phyloP scores from a whole-genome alignment of 1,140 invertebrate species.

The Drosophila prosaltans region DNA sequence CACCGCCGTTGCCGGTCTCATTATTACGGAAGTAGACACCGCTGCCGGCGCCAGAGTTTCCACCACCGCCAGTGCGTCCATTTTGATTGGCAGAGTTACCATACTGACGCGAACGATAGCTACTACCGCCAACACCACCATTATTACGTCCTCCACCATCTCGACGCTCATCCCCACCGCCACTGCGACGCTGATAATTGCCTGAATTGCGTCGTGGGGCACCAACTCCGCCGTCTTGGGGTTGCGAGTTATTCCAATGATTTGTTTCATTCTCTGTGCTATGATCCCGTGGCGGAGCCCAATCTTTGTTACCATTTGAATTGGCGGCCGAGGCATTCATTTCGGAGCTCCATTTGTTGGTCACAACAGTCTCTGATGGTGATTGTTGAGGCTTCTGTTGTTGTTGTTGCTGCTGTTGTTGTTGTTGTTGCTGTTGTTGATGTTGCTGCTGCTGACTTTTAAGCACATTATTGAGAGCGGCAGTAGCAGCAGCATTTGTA shows the following conservation, averaged over 20 bases:
- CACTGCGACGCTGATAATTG: constrained; percentile 66
- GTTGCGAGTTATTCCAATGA: constrained; percentile 68
- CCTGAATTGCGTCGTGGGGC: constrained; percentile 59
- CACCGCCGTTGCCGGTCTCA: constrained; percentile 54
- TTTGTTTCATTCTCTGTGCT: constrained; percentile 56
- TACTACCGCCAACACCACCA: constrained; percentile 46
- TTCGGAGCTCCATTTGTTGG: constrained; percentile 78
- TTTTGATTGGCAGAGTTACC: constrained; percentile 71
- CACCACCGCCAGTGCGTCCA: constrained; percentile 57
- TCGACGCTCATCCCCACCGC: constrained; percentile 51
- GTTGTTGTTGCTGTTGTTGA: constrained; percentile 26
- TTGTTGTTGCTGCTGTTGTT: constrained; percentile 22
- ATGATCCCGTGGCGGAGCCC: constrained; percentile 66
- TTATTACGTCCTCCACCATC: constrained; percentile 53
- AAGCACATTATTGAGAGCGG: constrained; percentile 68
- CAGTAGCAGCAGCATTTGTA: constrained; percentile 71
- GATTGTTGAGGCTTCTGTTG: constrained; percentile 21
- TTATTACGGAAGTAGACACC: constrained; percentile 80
- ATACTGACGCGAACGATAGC: constrained; percentile 69
- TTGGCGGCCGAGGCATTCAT: constrained; percentile 73
- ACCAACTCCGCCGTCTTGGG: constrained; percentile 61
- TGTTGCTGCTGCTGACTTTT: constrained; percentile 45
- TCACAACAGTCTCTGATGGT: constrained; percentile 6
- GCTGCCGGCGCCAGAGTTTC: constrained; percentile 31
- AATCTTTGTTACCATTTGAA: constrained; percentile 67